Conservation (phyloP, 1,140 invertebrate genomes). For the Paracyclopina nana region DNA sequence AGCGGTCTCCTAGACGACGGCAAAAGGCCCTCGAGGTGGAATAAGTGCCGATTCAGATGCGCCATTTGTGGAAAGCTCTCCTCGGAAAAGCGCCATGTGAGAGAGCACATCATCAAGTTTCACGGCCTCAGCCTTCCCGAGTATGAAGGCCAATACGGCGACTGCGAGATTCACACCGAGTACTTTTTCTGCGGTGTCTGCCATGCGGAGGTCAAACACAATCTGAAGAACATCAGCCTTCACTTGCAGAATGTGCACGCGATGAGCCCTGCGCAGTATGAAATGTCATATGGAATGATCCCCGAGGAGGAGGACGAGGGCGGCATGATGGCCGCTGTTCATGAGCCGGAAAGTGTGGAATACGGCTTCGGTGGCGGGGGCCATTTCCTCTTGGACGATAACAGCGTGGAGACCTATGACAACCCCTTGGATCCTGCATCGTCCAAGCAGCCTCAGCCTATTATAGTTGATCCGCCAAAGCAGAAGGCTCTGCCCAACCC, state of each 20-base stretch:
- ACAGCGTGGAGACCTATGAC: no score
- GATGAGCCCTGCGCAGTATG: conserved; percentile 6
- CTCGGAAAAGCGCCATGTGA: conserved; percentile 1
- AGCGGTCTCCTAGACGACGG: not conserved
- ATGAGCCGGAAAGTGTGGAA: no score
- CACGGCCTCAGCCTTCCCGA: not conserved
- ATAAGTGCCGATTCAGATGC: conserved; percentile 11
- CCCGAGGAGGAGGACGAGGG: not conserved
- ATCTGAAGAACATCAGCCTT: conserved; percentile 5
- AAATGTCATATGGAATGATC: not conserved
- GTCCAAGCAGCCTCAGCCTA: no score
- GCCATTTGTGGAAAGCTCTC: conserved; percentile 1
- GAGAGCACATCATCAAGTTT: conserved; percentile 3
- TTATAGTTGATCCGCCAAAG: not conserved
- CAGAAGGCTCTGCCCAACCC: not conserved
- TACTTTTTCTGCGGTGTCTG: conserved; percentile 11
- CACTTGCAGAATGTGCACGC: conserved; percentile 12
- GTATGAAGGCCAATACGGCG: conserved; percentile 5
- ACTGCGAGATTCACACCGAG: conserved; percentile 6
- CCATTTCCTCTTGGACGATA: conserved; percentile 12
- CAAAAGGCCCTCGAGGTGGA: conserved; percentile 2
- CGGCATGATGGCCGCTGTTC: not conserved
- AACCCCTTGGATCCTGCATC: not conserved
- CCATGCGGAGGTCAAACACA: conserved; percentile 9
- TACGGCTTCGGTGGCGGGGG: not conserved